phyloP scores from a whole-genome alignment of 2,888 invertebrate species.

The Limnephilus rhombicus region DNA sequence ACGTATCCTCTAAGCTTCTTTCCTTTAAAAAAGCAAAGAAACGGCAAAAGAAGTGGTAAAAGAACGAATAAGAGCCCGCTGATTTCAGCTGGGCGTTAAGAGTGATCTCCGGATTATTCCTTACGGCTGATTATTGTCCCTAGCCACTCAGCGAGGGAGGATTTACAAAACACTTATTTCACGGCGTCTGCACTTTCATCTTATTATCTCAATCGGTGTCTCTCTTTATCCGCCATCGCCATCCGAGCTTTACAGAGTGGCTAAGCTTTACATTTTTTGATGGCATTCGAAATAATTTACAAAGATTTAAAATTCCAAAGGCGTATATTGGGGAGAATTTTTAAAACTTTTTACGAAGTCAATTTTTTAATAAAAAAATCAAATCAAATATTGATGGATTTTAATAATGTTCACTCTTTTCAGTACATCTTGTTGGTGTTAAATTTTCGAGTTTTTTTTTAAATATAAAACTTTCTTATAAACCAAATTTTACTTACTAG shows the following conservation, averaged over 20 bases:
- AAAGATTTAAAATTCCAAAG: neutral
- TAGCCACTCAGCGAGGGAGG: slow-evolving; percentile 41
- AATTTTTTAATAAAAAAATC: neutral
- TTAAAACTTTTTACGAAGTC: neutral
- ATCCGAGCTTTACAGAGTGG: slow-evolving; percentile 9
- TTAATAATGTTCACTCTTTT: too few species aligned
- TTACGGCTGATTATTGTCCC: slow-evolving; percentile 62
- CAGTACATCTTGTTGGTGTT: too few species aligned
- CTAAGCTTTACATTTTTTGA: slow-evolving; percentile 16
- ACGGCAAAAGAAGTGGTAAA: neutral
- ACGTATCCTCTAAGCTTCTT: neutral
- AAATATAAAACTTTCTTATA: too few species aligned
- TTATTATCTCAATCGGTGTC: slow-evolving; percentile 60
- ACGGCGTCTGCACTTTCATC: slow-evolving; percentile 65
- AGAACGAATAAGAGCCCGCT: neutral
- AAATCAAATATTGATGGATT: neutral
- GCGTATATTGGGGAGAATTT: neutral
- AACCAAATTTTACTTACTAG: too few species aligned
- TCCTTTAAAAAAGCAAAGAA: neutral
- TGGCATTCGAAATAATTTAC: slow-evolving; percentile 12
- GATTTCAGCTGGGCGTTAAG: slow-evolving; percentile 52
- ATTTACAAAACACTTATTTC: slow-evolving; percentile 66
- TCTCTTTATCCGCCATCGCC: slow-evolving; percentile 41
- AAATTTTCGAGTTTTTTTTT: too few species aligned
- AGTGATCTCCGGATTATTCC: slow-evolving; percentile 60